Base-by-base conservation (phyloP, 2,888 invertebrate genomes). In the Ceraclea dissimilis region DNA sequence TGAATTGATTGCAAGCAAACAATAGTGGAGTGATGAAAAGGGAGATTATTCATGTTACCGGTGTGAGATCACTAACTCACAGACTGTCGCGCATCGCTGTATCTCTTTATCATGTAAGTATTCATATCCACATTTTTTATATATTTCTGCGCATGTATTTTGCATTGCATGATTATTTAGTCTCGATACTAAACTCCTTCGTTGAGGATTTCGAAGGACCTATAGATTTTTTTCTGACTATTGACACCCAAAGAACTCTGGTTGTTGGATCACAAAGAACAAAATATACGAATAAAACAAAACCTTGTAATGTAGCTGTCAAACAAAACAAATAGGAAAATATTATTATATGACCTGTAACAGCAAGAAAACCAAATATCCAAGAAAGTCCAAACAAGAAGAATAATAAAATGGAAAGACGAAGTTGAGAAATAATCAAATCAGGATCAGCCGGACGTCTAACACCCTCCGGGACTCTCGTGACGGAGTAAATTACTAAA, bases 241-340 rank as follows among this genome's bases (percentile, higher is more conserved):
- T 66, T 2, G 71, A 68, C 19, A 72, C 67, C 82, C 81, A 82
- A 63, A 80, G 67, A 47, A 71, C 74, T 51, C 81, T 71, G 6
- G 82, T 79, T 11, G 69, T 67, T 1, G 78, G 76, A 67, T 82
- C 81, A 52, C 81, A 72, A 17, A 82, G 65, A 6, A 83, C 73
- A 66, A 83, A 83, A 67, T 82, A 83, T 17, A 83, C 65, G 63
- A 83, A 83, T 13, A 83, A 68, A 8, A 83, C 78, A 65, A 83
- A 81, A 1, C 83, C 83, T 65, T 83, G 82, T 18, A 82, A 62
- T 0, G 83, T 81, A 4, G 82, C 79, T 1, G 81, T 81, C n/a
- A 82, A 65, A 65, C 82, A 83, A 64, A 83, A 83, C 1, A 83
- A 68, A 65, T 83, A 83, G 0, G 82, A 80, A 70, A 82, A 82